These are phyloP conservation scores for Phoxinus dragarum DNA, from an alignment of 2,797 vertebrate species.

Conservation along the genomic window DNA sequence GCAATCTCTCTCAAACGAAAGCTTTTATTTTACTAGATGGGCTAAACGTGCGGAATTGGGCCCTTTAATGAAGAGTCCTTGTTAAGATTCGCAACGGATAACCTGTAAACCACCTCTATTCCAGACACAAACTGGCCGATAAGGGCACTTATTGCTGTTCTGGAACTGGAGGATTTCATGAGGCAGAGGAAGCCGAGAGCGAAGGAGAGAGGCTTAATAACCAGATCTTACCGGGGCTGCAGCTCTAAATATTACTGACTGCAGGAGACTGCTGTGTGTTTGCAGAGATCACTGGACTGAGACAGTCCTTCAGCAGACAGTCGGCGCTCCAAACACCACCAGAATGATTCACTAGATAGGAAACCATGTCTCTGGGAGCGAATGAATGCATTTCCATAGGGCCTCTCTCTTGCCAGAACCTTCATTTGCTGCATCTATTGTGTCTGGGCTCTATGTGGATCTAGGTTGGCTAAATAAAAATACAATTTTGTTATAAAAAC, in stretches of 20 bases:
- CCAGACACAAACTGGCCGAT: constrained; percentile 14
- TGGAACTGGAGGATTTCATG: constrained; percentile 74
- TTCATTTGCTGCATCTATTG: neutral
- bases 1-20: constrained; percentile 23
- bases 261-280: constrained; percentile 80
- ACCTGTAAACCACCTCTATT: constrained; percentile 31
- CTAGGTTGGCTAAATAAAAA: neutral
- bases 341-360: constrained; percentile 74
- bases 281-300: constrained; percentile 77
- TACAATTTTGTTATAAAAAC: no score
- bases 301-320: constrained; percentile 78
- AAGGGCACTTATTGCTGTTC: constrained; percentile 20
- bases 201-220: constrained; percentile 70
- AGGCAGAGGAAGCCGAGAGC: constrained; percentile 58
- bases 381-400: constrained; percentile 13
- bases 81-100: constrained; percentile 22
- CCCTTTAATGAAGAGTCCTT: constrained; percentile 28
- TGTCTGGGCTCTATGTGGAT: neutral
- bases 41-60: neutral
- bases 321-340: constrained; percentile 71
- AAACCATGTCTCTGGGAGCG: neutral
- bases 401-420: neutral
- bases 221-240: constrained; percentile 75
- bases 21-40: constrained; percentile 20
- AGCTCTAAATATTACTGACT: constrained; percentile 77